These are phyloP conservation scores for Eulithis testata DNA, from an alignment of 2,888 invertebrate genomes.

Conservation along the genomic window DNA sequence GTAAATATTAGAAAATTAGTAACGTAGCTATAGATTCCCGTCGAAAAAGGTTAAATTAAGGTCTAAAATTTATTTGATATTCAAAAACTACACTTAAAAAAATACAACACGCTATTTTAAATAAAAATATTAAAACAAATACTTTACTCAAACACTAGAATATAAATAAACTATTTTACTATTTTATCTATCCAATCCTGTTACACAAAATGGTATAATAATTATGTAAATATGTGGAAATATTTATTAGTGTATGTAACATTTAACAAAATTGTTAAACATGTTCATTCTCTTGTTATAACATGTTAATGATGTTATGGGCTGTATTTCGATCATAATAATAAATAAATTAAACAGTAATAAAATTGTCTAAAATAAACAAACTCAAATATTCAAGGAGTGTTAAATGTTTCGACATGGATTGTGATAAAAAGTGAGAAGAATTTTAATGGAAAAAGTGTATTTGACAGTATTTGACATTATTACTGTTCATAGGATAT, in stretches of 20 bases:
- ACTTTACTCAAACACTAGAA: slow-evolving; percentile 10
- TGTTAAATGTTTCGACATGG: slow-evolving; percentile 17
- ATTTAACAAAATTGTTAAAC: slow-evolving; percentile 15
- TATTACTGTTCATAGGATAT: slow-evolving; percentile 10
- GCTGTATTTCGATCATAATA: background rate
- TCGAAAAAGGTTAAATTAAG: slow-evolving; percentile 13
- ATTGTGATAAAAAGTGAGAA: slow-evolving; percentile 36
- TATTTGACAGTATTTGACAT: slow-evolving; percentile 20
- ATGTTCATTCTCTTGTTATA: slow-evolving; percentile 6
- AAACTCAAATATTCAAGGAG: background rate
- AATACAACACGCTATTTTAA: slow-evolving; percentile 14
- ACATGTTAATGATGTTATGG: background rate
- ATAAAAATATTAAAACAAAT: slow-evolving; percentile 11
- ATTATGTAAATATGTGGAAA: slow-evolving; percentile 71
- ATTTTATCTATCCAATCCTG: slow-evolving; percentile 35
- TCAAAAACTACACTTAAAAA: slow-evolving; percentile 6
- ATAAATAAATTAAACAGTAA: background rate
- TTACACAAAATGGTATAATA: slow-evolving; percentile 50
- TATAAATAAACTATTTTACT: slow-evolving; percentile 12
- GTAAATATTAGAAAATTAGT: slow-evolving; percentile 39
- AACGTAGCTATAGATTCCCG: slow-evolving; percentile 23
- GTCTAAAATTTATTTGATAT: slow-evolving; percentile 21
- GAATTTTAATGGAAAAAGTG: slow-evolving; percentile 12
- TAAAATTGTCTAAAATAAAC: background rate
- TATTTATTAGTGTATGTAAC: slow-evolving; percentile 50